Evolutionary conservation across 2,113 vertebrate genomes (phyloP).

Genomic region (Pleuronectes platessa): DNA sequence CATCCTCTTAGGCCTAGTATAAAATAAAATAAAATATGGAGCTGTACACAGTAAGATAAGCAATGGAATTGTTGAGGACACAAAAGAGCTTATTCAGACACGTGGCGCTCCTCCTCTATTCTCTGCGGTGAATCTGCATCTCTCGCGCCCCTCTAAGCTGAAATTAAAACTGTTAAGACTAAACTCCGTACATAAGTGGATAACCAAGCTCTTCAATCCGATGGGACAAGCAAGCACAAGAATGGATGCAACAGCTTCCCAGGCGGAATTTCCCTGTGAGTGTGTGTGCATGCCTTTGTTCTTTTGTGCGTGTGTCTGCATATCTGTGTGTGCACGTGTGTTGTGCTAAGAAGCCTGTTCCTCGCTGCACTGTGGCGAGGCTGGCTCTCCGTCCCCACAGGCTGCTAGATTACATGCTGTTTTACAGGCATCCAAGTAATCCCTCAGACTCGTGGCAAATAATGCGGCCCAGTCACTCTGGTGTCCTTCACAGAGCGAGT

Average conservation of each 20-base stretch:
- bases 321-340: constrained; percentile 53
- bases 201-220: constrained; percentile 72
- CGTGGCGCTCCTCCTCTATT: constrained; percentile 35
- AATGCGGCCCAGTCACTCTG: constrained; percentile 73
- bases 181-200: constrained; percentile 80
- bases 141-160: constrained; percentile 71
- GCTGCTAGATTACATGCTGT: constrained; percentile 83
- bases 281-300: constrained; percentile 24
- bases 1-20: not conserved
- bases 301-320: constrained; percentile 41
- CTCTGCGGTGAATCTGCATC: constrained; percentile 61
- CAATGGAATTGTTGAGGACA: constrained; percentile 16
- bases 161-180: constrained; percentile 79
- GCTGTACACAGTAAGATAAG: constrained; percentile 50
- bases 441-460: constrained; percentile 76
- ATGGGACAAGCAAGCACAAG: constrained; percentile 57
- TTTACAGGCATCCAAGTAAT: constrained; percentile 81
- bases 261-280: constrained; percentile 36
- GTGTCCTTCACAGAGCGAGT: constrained; percentile 82
- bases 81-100: constrained; percentile 63
- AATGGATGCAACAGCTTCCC: constrained; percentile 69
- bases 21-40: constrained; percentile 15
- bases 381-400: constrained; percentile 77
- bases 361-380: constrained; percentile 64
- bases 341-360: constrained; percentile 69